phyloP scores from a whole-genome alignment of 2,888 invertebrate genomes.

The Xestia ashworthii region DNA sequence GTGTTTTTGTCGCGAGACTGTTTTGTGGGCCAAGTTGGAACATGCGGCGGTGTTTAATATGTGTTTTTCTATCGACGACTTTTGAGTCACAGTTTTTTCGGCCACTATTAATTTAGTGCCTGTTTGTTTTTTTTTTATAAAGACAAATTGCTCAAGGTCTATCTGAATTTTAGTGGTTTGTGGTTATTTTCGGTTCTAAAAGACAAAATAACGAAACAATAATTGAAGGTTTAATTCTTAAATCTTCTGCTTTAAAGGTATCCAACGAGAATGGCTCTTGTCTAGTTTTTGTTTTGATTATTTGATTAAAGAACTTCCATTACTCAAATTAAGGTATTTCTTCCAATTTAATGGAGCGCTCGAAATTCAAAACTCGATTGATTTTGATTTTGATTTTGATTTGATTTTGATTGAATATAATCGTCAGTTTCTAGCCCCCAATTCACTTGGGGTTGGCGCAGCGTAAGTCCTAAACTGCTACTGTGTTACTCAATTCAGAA shows the following conservation, averaged over 20 bases:
- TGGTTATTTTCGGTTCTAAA: neutral
- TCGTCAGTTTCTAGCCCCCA: no score
- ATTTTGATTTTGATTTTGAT: no score
- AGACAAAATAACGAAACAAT: neutral
- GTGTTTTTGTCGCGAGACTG: conserved; percentile 45
- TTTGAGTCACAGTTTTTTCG: neutral
- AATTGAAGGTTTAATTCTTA: neutral
- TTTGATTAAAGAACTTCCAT: neutral
- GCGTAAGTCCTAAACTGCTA: neutral
- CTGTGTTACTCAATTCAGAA: neutral
- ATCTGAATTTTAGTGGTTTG: neutral
- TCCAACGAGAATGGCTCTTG: neutral
- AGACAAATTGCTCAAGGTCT: neutral
- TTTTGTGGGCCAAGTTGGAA: neutral
- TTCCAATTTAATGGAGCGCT: neutral
- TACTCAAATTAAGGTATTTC: neutral
- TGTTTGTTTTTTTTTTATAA: neutral
- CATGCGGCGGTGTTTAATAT: neutral
- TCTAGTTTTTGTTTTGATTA: neutral
- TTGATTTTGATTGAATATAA: no score
- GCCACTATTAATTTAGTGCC: no score
- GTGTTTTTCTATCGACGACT: neutral
- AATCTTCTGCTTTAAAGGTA: neutral
- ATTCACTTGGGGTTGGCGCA: no score
- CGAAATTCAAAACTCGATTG: no score